Percentiles rank a stretch among this genome's conserved stretches.
Evolutionary conservation across 30 jellyfish, hydroid and myxozoan species (phyloP).

Genomic region (Pseudorhiza aurosa): DNA sequence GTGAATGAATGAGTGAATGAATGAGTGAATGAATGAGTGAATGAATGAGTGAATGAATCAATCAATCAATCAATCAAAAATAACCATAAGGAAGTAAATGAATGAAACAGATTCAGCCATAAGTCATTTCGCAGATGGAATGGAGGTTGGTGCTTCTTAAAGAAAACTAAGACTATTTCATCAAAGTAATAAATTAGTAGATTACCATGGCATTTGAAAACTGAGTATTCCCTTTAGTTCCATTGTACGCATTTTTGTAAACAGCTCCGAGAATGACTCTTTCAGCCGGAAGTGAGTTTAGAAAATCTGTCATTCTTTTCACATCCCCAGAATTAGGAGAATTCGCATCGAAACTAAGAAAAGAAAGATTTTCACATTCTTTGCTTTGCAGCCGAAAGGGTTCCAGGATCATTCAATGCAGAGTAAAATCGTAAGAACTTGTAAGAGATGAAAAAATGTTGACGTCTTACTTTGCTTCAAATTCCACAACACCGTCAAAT

Average conservation of each 20-base stretch:
- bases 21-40: neutral
- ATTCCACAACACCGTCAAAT: slow-evolving; percentile 14
- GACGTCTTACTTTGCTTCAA: slow-evolving; percentile 6
- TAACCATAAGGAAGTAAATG: too few species aligned
- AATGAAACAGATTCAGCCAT: too few species aligned
- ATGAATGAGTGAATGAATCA: neutral
- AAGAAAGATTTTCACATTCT: too few species aligned
- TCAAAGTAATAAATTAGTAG: neutral
- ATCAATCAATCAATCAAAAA: neutral
- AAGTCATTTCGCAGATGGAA: too few species aligned
- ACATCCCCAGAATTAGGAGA: neutral
- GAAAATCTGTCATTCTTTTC: neutral
- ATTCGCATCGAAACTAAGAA: slow-evolving; percentile 15
- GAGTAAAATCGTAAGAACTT: too few species aligned
- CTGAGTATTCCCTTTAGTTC: neutral
- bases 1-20: neutral
- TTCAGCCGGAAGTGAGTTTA: slow-evolving; percentile 12
- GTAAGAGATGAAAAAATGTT: neutral
- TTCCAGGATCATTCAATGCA: too few species aligned
- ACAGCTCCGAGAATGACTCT: neutral
- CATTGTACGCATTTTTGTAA: neutral
- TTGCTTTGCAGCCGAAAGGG: too few species aligned
- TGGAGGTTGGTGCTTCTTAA: too few species aligned
- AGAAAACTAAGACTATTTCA: too few species aligned
- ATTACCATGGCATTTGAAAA: slow-evolving; percentile 7